phyloP scores from a whole-genome alignment of 37 sponge, comb jelly and placozoan species.

The Mnemiopsis leidyi region DNA sequence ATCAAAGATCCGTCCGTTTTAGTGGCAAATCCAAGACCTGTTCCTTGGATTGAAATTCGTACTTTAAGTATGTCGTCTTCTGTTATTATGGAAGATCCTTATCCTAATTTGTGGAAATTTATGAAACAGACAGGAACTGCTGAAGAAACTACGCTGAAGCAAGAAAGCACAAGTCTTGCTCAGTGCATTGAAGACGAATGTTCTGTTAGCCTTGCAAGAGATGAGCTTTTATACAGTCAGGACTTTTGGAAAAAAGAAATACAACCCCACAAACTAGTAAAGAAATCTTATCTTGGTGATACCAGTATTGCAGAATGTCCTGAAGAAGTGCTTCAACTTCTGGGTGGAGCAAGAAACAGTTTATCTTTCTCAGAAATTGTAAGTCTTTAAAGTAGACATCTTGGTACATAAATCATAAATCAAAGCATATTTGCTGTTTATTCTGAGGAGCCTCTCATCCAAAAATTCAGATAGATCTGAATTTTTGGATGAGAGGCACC shows the following conservation, averaged over 20 bases:
- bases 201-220: background rate
- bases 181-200: background rate
- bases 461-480: too few relatives aligned
- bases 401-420: too few relatives aligned
- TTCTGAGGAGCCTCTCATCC: too few relatives aligned
- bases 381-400: too few relatives aligned
- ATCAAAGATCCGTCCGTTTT: conserved; percentile 3
- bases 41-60: conserved; percentile 47
- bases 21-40: background rate
- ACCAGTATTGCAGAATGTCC: background rate
- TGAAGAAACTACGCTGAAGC: background rate
- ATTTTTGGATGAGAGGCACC: too few relatives aligned
- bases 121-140: background rate
- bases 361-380: background rate
- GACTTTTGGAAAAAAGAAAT: background rate
- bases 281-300: background rate
- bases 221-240: background rate
- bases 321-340: background rate
- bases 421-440: too few relatives aligned
- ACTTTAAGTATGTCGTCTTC: background rate
- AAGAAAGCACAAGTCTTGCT: background rate
- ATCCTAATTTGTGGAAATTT: background rate
- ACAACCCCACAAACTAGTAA: background rate
- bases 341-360: background rate
- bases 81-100: background rate